These are phyloP conservation scores for Meghimatium bilineatum DNA, from an alignment of 2,888 invertebrate genomes.

Conservation along the genomic window DNA sequence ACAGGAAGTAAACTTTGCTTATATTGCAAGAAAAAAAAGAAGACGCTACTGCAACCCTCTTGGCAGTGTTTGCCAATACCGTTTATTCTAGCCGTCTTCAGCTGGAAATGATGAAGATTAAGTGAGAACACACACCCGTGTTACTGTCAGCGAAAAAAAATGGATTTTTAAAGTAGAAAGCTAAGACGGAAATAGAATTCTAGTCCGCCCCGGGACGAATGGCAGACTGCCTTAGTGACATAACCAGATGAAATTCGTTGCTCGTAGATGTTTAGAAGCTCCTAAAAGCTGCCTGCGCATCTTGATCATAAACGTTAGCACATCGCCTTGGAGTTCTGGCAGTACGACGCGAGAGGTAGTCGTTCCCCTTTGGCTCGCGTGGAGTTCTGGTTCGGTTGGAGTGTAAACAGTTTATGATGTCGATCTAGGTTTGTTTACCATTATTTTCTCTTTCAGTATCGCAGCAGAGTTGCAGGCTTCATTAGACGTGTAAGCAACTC, in stretches of 20 bases:
- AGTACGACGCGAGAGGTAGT: neutral
- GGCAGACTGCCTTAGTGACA: constrained; percentile 30
- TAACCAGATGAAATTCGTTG: constrained; percentile 31
- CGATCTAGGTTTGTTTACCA: constrained; percentile 36
- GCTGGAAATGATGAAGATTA: constrained; percentile 19
- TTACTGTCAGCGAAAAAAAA: neutral
- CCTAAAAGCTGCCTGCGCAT: constrained; percentile 45
- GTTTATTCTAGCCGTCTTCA: constrained; percentile 33
- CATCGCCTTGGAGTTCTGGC: constrained; percentile 35
- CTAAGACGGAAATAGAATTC: neutral
- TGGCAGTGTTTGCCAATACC: constrained; percentile 42
- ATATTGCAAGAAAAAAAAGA: constrained; percentile 15
- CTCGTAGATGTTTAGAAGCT: constrained; percentile 39
- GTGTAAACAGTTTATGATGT: constrained; percentile 39
- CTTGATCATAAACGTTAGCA: constrained; percentile 48
- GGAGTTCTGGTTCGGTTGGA: constrained; percentile 14
- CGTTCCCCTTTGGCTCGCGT: constrained; percentile 11
- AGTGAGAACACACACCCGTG: constrained; percentile 10
- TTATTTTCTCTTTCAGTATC: constrained; percentile 44
- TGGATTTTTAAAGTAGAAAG: neutral
- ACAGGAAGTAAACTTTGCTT: constrained; percentile 29
- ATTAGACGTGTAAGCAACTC: constrained; percentile 35
- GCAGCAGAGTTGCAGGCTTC: constrained; percentile 27
- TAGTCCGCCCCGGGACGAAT: neutral
- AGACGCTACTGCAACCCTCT: constrained; percentile 7